Base-by-base conservation (phyloP, 2,797 vertebrate species). In the Ateles fusciceps region DNA sequence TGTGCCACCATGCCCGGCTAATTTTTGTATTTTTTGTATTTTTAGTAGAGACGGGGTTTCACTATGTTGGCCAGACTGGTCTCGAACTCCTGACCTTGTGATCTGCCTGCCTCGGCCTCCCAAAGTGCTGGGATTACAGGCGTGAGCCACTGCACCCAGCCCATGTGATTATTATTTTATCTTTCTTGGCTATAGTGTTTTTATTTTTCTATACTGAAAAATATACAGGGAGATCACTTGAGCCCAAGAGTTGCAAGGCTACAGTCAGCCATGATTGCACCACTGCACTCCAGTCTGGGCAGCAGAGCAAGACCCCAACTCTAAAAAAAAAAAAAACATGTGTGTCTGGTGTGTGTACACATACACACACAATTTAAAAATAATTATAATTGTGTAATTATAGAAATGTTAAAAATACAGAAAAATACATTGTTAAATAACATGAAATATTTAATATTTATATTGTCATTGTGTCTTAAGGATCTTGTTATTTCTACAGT, bases 161-260 rank as follows among this genome's bases (percentile, higher is more conserved):
- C 30, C 5, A 30, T 33, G 24, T 68, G 12, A 85, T 44, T 85
- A 55, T 57, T 89, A 30, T 79, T 93, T 95, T 33, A 80, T 13
- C 83, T 79, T 55, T 86, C 44, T 93, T 92, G 7, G 71, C 85
- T 76, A 85, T 46, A 88, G 76, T 5, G 59, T 33, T 78, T 76
- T 89, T 46, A 24, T 61, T 80, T 91, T 95, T 88, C 79, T 64
- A 87, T 12, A 85, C 17, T 71, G 7, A 80, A 90, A 96, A 92
- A 79, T 19, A 75, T 39, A 39, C n/a, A 36, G 68, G 28, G 36
- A 36, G 68, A n/a, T 71, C 68, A 71, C n/a, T 71, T 71, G 68
- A 71, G n/a, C n/a, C 9, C 68, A 71, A 11, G 19, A 36, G 21
- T 71, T 71, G n/a, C 19, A 10, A 36, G 68, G n/a, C 68, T 36